Conservation (phyloP, 2,797 vertebrate genomes). For the Triplophysa bombifrons region DNA sequence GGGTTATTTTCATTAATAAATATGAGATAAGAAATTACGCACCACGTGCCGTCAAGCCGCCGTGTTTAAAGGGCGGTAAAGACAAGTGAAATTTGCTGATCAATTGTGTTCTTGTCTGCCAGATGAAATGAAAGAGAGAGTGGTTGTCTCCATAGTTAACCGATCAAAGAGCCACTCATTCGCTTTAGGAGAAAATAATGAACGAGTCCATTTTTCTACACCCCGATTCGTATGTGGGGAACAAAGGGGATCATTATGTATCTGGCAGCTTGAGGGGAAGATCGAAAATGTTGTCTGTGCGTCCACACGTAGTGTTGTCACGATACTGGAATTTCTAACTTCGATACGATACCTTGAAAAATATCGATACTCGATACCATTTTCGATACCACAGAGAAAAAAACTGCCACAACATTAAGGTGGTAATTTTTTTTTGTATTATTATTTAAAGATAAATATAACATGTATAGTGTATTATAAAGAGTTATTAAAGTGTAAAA, state of each 20-base stretch:
- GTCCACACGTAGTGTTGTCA: too few species aligned
- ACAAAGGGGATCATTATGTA: slow-evolving; percentile 53
- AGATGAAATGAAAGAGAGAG: slow-evolving; percentile 30
- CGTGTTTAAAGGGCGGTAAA: slow-evolving; percentile 40
- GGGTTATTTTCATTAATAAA: slow-evolving; percentile 65
- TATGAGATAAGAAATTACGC: slow-evolving; percentile 61
- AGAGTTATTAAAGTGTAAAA: too few species aligned
- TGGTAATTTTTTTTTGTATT: too few species aligned
- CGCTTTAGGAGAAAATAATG: slow-evolving; percentile 55
- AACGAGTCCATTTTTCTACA: slow-evolving; percentile 47
- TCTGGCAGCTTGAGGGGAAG: slow-evolving; percentile 36
- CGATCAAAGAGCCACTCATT: slow-evolving; percentile 56
- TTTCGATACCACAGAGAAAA: too few species aligned
- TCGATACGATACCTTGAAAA: too few species aligned
- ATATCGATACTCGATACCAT: too few species aligned
- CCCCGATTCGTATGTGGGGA: slow-evolving; percentile 39
- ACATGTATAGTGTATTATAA: too few species aligned
- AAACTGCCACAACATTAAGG: too few species aligned
- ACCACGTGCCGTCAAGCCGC: slow-evolving; percentile 47
- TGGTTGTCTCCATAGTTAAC: slow-evolving; percentile 50
- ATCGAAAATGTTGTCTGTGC: slow-evolving; percentile 49
- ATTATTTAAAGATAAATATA: too few species aligned
- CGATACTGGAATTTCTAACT: too few species aligned
- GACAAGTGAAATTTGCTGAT: slow-evolving; percentile 55
- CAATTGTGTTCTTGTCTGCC: slow-evolving; percentile 53